phyloP scores from a whole-genome alignment of 1,140 invertebrate genomes.

The Aphaenogaster rudis region DNA sequence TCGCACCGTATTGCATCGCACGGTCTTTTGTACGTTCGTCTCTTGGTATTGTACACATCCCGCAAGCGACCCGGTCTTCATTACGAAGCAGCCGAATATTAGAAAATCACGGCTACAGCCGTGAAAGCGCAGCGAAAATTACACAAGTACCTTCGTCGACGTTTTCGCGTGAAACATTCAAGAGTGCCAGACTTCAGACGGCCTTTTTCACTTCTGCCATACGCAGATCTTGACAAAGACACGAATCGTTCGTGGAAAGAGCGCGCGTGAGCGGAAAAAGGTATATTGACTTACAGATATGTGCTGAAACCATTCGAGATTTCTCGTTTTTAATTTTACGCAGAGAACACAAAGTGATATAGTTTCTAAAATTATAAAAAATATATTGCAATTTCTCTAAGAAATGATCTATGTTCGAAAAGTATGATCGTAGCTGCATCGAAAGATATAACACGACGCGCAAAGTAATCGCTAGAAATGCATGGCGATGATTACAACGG shows the following conservation, averaged over 20 bases:
- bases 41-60: slow-evolving; percentile 54
- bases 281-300: background rate
- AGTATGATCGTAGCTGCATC: background rate
- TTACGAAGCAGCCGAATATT: slow-evolving; percentile 70
- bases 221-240: background rate
- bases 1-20: slow-evolving; percentile 11
- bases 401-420: background rate
- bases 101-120: slow-evolving; percentile 65
- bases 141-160: slow-evolving; percentile 44
- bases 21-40: slow-evolving; percentile 60
- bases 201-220: slow-evolving; percentile 15
- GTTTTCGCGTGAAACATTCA: slow-evolving; percentile 16
- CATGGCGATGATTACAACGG: slow-evolving; percentile 41
- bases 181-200: slow-evolving; percentile 1
- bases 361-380: background rate
- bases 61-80: slow-evolving; percentile 61
- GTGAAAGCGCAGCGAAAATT: slow-evolving; percentile 66
- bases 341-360: background rate
- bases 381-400: background rate
- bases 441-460: background rate
- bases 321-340: background rate
- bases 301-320: background rate
- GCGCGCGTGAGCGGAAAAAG: background rate
- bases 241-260: background rate
- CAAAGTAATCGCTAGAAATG: background rate